Percentiles rank a stretch among this genome's conserved stretches.
Conservation (phyloP, 2,888 invertebrate species). For the Cyclophora punctaria region DNA sequence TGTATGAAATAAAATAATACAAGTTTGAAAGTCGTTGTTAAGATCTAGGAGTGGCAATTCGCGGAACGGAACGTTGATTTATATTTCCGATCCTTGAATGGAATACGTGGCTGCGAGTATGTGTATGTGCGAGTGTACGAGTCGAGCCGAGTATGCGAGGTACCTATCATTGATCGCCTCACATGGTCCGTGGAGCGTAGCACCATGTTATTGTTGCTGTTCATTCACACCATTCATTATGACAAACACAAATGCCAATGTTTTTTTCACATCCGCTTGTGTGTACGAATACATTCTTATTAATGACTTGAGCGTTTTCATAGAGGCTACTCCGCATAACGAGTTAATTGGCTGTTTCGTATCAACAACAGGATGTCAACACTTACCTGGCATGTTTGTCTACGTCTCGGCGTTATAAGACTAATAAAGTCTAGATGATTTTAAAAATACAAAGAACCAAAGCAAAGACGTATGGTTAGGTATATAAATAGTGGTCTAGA, state of each 20-base stretch:
- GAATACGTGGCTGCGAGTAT: slow-evolving; percentile 22
- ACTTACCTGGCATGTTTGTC: no score
- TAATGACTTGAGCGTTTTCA: slow-evolving; percentile 4
- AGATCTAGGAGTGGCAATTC: slow-evolving; percentile 35
- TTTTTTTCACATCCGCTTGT: slow-evolving; percentile 22
- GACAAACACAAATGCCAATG: slow-evolving; percentile 34
- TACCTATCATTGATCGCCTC: slow-evolving; percentile 51
- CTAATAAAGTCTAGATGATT: no score
- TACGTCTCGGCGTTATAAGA: no score
- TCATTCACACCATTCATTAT: slow-evolving; percentile 47
- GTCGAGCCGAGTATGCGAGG: no score
- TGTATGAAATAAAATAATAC: slow-evolving; percentile 13
- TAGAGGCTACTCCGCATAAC: not conserved
- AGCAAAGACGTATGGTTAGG: no score
- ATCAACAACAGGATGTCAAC: no score
- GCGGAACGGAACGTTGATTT: slow-evolving; percentile 56
- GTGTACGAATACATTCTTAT: slow-evolving; percentile 11
- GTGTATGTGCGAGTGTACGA: no score
- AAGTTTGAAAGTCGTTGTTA: slow-evolving; percentile 21
- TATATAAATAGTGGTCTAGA: no score
- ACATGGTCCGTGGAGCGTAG: slow-evolving; percentile 39
- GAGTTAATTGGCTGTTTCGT: no score
- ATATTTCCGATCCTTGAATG: slow-evolving; percentile 65
- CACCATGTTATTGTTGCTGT: slow-evolving; percentile 38
- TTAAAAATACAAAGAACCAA: no score